Percentiles rank a stretch among this genome's conserved stretches.
These are phyloP conservation scores for Echinarachnius parma DNA, from an alignment of 53 echinoderm and acorn worm genomes.

Conservation along the genomic window DNA sequence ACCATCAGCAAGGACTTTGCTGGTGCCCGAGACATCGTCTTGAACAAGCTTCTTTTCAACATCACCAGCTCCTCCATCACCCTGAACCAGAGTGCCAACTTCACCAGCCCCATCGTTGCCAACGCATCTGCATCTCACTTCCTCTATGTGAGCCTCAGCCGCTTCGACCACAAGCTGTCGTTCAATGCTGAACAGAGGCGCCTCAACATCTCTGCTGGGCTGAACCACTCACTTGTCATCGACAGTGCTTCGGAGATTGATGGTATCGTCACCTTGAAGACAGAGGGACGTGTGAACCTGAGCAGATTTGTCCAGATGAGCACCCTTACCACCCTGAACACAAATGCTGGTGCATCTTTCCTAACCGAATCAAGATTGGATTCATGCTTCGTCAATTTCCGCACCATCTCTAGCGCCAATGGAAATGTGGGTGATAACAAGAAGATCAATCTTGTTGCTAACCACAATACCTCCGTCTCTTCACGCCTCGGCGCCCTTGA, in stretches of 20 bases:
- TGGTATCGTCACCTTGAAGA: not conserved
- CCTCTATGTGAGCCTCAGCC: constrained; percentile 9
- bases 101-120: constrained; percentile 51
- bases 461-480: constrained; percentile 19
- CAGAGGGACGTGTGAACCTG: not conserved
- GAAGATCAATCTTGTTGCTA: not conserved
- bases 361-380: not conserved
- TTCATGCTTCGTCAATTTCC: no score
- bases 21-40: constrained; percentile 27
- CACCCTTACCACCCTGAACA: not conserved
- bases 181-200: not conserved
- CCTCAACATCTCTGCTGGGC: not conserved
- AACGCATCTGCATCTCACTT: constrained; percentile 58
- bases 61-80: constrained; percentile 56
- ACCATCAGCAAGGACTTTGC: constrained; percentile 43
- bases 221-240: not conserved
- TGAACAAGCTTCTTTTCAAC: constrained; percentile 33
- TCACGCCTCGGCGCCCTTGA: constrained; percentile 54
- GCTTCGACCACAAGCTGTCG: not conserved
- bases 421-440: not conserved
- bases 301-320: not conserved
- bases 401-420: not conserved
- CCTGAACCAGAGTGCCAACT: constrained; percentile 15
- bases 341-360: not conserved
- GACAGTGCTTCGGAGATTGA: no score